Evolutionary conservation across 2,113 vertebrate species (phyloP).

Genomic region (Boleophthalmus pectinirostris): DNA sequence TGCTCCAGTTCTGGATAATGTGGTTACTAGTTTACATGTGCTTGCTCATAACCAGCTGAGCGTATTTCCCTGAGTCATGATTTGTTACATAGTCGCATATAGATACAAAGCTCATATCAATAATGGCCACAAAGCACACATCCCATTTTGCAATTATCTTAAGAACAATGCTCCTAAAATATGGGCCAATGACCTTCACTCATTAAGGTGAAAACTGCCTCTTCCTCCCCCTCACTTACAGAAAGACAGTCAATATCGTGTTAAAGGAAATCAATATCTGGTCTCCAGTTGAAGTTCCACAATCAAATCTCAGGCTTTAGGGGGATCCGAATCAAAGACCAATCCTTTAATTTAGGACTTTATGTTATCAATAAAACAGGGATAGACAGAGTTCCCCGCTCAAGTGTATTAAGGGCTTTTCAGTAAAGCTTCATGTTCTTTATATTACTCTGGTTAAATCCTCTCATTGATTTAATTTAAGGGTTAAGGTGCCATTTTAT

Average conservation of each 20-base stretch:
- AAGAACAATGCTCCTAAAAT: slow-evolving; percentile 28
- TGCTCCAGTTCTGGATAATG: not conserved
- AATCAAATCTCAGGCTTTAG: slow-evolving; percentile 47
- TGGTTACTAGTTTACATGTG: not conserved
- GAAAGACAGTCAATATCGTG: slow-evolving; percentile 67
- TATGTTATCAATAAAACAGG: slow-evolving; percentile 43
- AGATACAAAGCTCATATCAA: slow-evolving; percentile 16
- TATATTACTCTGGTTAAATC: not conserved
- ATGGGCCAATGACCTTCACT: slow-evolving; percentile 63
- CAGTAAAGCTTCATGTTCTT: not conserved
- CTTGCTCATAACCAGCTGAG: slow-evolving; percentile 2
- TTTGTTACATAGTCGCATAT: not conserved
- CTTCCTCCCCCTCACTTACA: slow-evolving; percentile 51
- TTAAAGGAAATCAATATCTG: slow-evolving; percentile 77
- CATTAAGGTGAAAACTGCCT: slow-evolving; percentile 56
- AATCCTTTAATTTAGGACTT: slow-evolving; percentile 47
- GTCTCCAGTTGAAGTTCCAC: slow-evolving; percentile 51
- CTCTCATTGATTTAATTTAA: not conserved
- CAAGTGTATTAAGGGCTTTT: not conserved
- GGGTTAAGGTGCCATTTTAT: not conserved
- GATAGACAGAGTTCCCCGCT: slow-evolving; percentile 18
- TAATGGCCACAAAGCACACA: slow-evolving; percentile 28
- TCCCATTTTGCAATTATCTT: slow-evolving; percentile 38
- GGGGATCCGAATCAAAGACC: slow-evolving; percentile 42
- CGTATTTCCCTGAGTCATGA: slow-evolving; percentile 17